Base-by-base conservation (phyloP, 2,888 invertebrate genomes). In the Malacosoma neustria region DNA sequence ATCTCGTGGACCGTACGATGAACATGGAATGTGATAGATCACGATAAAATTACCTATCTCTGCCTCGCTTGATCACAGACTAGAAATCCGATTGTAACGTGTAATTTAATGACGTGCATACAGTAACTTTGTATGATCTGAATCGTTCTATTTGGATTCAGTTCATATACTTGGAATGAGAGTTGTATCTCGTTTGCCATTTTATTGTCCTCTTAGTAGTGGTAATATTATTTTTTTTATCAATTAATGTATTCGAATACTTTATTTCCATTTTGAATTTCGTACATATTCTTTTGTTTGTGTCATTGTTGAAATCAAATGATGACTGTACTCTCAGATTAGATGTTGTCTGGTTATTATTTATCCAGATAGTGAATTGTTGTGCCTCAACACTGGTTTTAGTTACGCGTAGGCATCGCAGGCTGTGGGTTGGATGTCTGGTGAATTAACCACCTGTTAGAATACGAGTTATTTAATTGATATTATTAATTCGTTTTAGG, bases 381-480 rank as follows among this genome's bases (percentile, higher is more conserved):
- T 51, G 54, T 59, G 49, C 49, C 54, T 54, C 54, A 59, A 54
- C 60, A 60, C 58, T 46, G 62, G 65, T 65, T 70, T 75, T 72
- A 76, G 74, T 77, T 72, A 75, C 74, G 73, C 70, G 72, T 72
- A 71, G 64, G 68, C 72, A 58, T 63, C 57, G 69, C 54, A 51
- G 64, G 58, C 58, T 66, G 64, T 63, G 70, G 71, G 71, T 68
- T 63, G 72, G 61, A 62, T 61, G 60, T 47, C 50, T 57, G 39
- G 64, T 59, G 3, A 9, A 5, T 5, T 22, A 7, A 22, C 22
- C 22, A 2, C 5, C 22, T 22, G n/a, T n/a, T n/a, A n/a, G n/a
- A n/a, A n/a, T n/a, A n/a, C n/a, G n/a, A n/a, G n/a, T n/a, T n/a
- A n/a, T n/a, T n/a, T n/a, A n/a, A n/a, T n/a, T n/a, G n/a, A n/a